A percentile compares a stretch with the other conserved stretches of the same genome.
Evolutionary conservation across 2,797 vertebrate species (phyloP).

Genomic region (Poliocrania exsul): DNA sequence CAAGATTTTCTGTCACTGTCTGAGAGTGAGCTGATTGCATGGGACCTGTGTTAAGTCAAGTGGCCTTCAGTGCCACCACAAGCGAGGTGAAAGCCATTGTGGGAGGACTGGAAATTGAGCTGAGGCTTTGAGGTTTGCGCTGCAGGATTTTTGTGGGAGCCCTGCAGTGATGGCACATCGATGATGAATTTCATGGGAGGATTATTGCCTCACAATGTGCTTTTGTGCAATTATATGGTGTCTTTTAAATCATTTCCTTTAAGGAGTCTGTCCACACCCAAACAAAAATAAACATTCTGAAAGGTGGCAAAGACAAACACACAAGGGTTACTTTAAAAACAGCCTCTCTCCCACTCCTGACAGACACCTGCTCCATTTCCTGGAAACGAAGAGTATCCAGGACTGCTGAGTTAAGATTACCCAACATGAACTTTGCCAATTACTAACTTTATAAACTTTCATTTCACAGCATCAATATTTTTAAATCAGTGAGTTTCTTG

Average conservation of each 20-base stretch:
- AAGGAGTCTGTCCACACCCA: background rate
- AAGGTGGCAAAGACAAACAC: background rate
- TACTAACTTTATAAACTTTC: background rate
- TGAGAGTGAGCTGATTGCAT: background rate
- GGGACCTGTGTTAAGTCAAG: fast-evolving
- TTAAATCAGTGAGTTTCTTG: background rate
- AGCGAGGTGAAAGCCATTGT: background rate
- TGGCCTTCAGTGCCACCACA: background rate
- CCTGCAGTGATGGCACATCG: fast-evolving
- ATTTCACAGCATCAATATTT: fast-evolving
- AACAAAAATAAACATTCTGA: conserved; percentile 4
- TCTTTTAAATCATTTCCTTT: conserved; percentile 37
- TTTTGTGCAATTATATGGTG: background rate
- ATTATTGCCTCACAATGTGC: conserved; percentile 4
- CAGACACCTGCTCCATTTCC: background rate
- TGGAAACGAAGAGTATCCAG: background rate
- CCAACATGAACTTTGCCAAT: background rate
- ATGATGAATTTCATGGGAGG: background rate
- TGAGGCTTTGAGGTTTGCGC: background rate
- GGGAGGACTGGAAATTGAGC: fast-evolving
- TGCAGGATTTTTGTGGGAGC: background rate
- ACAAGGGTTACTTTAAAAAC: background rate
- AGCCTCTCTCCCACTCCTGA: background rate
- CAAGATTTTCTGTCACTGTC: fast-evolving
- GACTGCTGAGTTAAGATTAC: background rate